Conservation (phyloP, 2,797 vertebrate genomes). For the Sebastolobus alascanus region DNA sequence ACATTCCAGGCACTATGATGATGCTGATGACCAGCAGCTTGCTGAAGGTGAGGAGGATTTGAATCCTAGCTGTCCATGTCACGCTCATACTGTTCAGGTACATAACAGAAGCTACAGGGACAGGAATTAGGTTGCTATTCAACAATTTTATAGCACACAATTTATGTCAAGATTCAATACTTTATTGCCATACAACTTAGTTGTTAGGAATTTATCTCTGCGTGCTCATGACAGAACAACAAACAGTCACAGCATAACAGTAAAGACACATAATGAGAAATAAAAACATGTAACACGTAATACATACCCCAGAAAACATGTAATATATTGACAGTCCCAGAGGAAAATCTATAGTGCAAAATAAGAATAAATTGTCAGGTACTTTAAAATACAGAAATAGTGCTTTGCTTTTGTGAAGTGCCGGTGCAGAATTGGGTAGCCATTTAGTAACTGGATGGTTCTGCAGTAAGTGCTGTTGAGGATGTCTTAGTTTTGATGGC, state of each 20-base stretch:
- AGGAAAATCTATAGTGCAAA: neutral
- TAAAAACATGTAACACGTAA: neutral
- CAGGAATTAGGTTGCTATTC: neutral
- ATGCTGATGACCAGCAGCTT: conserved; percentile 92
- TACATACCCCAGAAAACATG: neutral
- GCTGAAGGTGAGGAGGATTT: conserved; percentile 93
- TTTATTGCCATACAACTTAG: neutral
- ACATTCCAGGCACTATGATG: conserved; percentile 94
- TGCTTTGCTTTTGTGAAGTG: neutral
- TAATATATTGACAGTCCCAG: neutral
- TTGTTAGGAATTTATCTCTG: neutral
- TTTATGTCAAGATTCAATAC: neutral
- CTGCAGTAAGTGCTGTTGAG: neutral
- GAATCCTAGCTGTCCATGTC: conserved; percentile 94
- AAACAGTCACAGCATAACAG: neutral
- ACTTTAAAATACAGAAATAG: neutral
- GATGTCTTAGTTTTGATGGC: neutral
- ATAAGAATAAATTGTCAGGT: neutral
- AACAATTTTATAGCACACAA: neutral
- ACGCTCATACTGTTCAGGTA: conserved; percentile 95
- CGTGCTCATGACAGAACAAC: neutral
- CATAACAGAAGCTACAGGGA: conserved; percentile 88
- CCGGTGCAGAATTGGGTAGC: neutral
- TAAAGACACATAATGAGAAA: neutral
- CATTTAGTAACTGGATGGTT: neutral